These are phyloP conservation scores for Trichogramma dendrolimi DNA, from an alignment of 2,888 invertebrate species.

Conservation along the genomic window DNA sequence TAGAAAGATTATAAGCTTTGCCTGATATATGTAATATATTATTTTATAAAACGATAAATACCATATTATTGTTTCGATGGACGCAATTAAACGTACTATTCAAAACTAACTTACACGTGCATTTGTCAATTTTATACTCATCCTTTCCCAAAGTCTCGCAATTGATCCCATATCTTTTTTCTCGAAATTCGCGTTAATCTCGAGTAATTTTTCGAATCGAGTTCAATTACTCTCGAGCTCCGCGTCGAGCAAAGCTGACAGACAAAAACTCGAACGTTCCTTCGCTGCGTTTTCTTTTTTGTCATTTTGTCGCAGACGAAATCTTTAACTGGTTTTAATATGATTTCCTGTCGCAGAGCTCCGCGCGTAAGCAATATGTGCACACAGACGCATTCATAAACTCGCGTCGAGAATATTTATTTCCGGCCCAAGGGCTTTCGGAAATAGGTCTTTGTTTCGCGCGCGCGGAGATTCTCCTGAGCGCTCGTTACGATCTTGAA, in stretches of 20 bases:
- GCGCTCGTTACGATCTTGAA: too few species aligned
- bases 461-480: background rate
- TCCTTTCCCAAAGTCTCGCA: background rate
- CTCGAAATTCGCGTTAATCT: too few species aligned
- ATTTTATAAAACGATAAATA: constrained; percentile 23
- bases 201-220: too few species aligned
- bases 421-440: constrained; percentile 34
- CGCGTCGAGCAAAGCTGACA: too few species aligned
- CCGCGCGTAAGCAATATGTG: constrained; percentile 19
- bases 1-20: constrained; percentile 12
- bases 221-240: too few species aligned
- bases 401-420: constrained; percentile 32
- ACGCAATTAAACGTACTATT: constrained; percentile 23
- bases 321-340: constrained; percentile 13
- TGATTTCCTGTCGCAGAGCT: constrained; percentile 24
- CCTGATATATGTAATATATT: constrained; percentile 24
- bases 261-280: too few species aligned
- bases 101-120: constrained; percentile 3
- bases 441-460: constrained; percentile 36
- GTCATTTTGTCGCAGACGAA: constrained; percentile 2
- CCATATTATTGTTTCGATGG: constrained; percentile 12
- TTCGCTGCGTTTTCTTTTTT: background rate
- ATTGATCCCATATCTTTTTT: background rate
- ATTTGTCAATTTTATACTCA: constrained; percentile 1
- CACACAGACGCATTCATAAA: constrained; percentile 17